Base-by-base conservation (phyloP, 2,113 vertebrate species). In the Pterocles gutturalis region DNA sequence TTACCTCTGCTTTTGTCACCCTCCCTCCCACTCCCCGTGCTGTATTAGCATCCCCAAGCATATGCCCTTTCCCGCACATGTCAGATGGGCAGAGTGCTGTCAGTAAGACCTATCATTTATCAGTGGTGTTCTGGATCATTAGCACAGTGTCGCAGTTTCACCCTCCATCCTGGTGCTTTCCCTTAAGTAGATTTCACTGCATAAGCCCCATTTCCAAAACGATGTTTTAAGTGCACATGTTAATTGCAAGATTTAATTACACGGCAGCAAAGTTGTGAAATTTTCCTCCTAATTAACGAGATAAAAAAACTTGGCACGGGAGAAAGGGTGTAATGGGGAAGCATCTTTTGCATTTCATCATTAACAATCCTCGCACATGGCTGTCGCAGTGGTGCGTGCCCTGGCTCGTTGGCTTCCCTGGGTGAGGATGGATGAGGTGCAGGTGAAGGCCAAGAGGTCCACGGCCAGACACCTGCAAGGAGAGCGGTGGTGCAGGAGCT, bases 161-260 rank as follows among this genome's bases (percentile, higher is more conserved):
- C 62, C 25, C 62, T 91, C 81, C 55, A 55, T 95, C 69, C 72
- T 28, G 65, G 45, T 28, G 71, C 60, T 89, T 86, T 78, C 88
- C 20, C 65, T 67, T 38, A 36, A 91, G 76, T 86, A 83, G 67
- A 70, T 91, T 91, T 91, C 71, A n/a, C 57, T 58, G 25, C 81
- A 54, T 53, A 95, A 95, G 77, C 85, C 81, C 84, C 48, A 62
- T 87, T 95, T 93, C 87, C 86, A 93, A 93, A 92, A 92, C 7
- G 80, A 80, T 51, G 69, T 38, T 77, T 93, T 91, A 95, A 96
- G 96, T 46, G 92, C 80, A 92, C 88, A 58, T 90, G 86, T 41
- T 97, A 97, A 96, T 96, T 94, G 92, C 34, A 18, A 91, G 89
- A 92, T 95, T 96, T 97, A 97, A 96, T 97, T 94, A 95, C 75